Base-by-base conservation (phyloP, 1,140 invertebrate genomes). In the Sipha flava region DNA sequence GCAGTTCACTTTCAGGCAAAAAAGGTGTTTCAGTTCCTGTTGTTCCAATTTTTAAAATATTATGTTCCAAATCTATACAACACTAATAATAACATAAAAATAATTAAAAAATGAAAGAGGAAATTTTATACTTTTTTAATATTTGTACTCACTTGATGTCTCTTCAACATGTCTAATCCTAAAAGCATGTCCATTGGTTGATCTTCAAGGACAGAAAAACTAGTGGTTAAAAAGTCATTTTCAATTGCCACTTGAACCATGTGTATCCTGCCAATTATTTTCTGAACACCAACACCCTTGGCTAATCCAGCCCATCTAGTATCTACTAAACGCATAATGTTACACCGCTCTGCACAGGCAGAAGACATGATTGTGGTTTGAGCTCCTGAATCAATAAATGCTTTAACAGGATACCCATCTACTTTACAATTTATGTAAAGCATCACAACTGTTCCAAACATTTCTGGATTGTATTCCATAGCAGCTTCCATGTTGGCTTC, bases 131-230 rank as follows among this genome's bases (percentile, higher is more conserved):
- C n/a, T n/a, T n/a, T n/a, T n/a, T n/a, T n/a, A n/a, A n/a, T n/a
- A n/a, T n/a, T 31, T 62, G 47, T n/a, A 40, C 37, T 82, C 85
- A 93, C 91, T 87, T 96, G 94, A 88, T 99, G 97, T 82, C 97
- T 87, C 87, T 96, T 97, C 0, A 99, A 87, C 95, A 99, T 98
- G 84, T 99, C 97, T 37, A 99, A 88, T 0, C 97, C 97, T 6
- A 99, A 87, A 23, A 99, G 86, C 95, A 99, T 98, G 84, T 99
- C 97, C 95, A 99, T 98, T 4, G 95, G 93, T 85, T 99, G 97
- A 82, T 98, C 93, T 85, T 98, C 94, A 26, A 99, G 87, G n/a
- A 99, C 96, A 31, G 95, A 97, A 86, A 99, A 99, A 6, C 96
- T 98, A 1, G 96, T 96, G 2, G 95, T 95, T 12, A 99, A 87